These are phyloP conservation scores for Porites divaricata DNA, from an alignment of 92 coral and sea anemone species.

Conservation along the genomic window DNA sequence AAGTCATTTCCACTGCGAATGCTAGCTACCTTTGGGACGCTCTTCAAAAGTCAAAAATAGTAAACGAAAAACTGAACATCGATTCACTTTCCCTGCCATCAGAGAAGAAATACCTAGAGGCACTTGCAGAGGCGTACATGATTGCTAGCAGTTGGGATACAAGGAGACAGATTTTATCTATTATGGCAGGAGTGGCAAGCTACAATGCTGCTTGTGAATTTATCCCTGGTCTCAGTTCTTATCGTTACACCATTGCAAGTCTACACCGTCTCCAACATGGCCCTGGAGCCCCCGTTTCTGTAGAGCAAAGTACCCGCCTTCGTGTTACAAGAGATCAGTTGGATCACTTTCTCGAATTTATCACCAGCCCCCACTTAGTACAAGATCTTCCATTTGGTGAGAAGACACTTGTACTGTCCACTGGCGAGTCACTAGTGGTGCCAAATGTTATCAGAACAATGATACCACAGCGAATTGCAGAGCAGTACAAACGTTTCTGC, in stretches of 20 bases:
- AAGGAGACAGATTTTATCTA: conserved; percentile 33
- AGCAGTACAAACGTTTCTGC: conserved; percentile 52
- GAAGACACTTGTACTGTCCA: conserved; percentile 41
- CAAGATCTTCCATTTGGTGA: conserved; percentile 64
- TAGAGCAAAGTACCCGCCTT: conserved; percentile 46
- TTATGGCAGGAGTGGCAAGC: conserved; percentile 49
- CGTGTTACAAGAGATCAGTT: conserved; percentile 61
- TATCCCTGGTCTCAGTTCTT: conserved; percentile 63
- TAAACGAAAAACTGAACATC: conserved; percentile 13
- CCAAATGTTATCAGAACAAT: conserved; percentile 71
- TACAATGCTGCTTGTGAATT: conserved; percentile 9
- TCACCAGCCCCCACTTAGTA: conserved; percentile 61
- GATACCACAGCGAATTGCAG: conserved; percentile 54
- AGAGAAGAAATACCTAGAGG: conserved; percentile 35
- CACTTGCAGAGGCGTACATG: conserved; percentile 31
- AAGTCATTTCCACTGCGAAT: conserved; percentile 22
- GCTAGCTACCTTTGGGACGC: conserved; percentile 34
- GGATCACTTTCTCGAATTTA: conserved; percentile 67
- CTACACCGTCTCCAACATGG: conserved; percentile 64
- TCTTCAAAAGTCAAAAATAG: conserved; percentile 28
- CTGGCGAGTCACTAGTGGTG: conserved; percentile 40
- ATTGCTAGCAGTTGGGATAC: conserved; percentile 47
- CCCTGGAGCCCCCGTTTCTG: conserved; percentile 62
- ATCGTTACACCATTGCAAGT: conserved; percentile 54
- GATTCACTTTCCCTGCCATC: conserved; percentile 36